Evolutionary conservation across 2,888 invertebrate species (phyloP), one percentile per base, ranked within the genome.

Genomic region (Eulithis prunata): DNA sequence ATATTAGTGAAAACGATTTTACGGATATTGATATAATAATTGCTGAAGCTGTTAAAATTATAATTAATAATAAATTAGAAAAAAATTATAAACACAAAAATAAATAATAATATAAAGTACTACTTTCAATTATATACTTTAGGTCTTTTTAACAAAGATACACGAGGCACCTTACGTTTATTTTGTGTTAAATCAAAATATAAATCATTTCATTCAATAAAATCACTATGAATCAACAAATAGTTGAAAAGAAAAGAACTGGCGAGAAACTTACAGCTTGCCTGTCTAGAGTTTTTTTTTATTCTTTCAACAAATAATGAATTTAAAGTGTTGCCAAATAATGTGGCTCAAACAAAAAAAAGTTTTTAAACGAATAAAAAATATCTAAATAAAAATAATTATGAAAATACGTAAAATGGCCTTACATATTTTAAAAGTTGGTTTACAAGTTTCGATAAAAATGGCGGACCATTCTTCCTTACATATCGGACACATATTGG

Each of bases 21-120:
- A 66, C 66, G 4, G 76, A 78, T 66, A 72, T 77, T 13, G 77
- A 77, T 38, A 76, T 75, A 66, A 76, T 77, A 21, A 75, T 75
- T 52, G 73, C 72, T 0, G 74, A 78, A 52, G 77, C 78, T 5
- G 71, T 78, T 8, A 74, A 77, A 43, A 73, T 76, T 45, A 72
- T 78, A 12, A 64, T 76, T 4, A 62, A 66, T 66, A 76, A 78
- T 12, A 68, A 72, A 55, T 59, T 73, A 21, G 65, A 65, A 4
- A n/a, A 65, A 6, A 49, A 55, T 14, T 38, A 32, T 32, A 32
- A 32, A 32, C 32, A 32, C 7, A 38, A 8, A 38, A 38, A 47
- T 61, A 41, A 58, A 57, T 11, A 52, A 65, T 36, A 14, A 54
- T n/a, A 13, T 12, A 36, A 49, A 14, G 7, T 47, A 4, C 0